Evolutionary conservation across 1,140 invertebrate species (phyloP), one percentile per base, ranked within the genome.

Genomic region (Drosophila willistoni): DNA sequence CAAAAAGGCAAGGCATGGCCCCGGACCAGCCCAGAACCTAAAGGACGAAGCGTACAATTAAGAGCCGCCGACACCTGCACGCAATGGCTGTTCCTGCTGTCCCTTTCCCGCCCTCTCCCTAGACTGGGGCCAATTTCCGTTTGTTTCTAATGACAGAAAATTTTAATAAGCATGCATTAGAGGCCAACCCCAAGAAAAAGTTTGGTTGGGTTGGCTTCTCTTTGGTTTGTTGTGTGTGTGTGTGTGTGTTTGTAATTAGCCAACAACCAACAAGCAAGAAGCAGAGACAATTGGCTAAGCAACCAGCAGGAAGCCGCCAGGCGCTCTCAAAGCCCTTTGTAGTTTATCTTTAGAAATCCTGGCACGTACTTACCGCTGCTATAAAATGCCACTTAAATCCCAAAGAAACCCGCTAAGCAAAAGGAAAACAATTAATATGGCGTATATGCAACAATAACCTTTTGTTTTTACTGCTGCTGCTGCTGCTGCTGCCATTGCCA

Each of bases 351-450:
- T 51, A 19, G 44, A 33, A 76, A 67, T 34, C 79, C 41, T 34
- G 66, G 56, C 79, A 82, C 73, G 64, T 82, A 12, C 71, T 19
- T 19, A 9, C 54, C 47, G 63, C 41, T 60, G 75, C 74, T 73
- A 84, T 89, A 78, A 89, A 89, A 83, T 68, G 74, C 66, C 77
- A 83, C 77, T 87, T 83, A 80, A 86, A 74, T 77, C 76, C 77
- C 68, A 68, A 41, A 70, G 64, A 72, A 71, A 68, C 54, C 44
- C 74, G 47, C 14, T 56, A 71, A 57, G 55, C 51, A 51, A 62
- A 79, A 68, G 68, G 72, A 89, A 82, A 87, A 87, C 84, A 87
- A 87, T 87, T 87, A 89, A 89, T 87, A 78, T 79, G 65, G 70
- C 65, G 77, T 77, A 87, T 77, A 87, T 87, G 80, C 80, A 87